Evolutionary conservation across 2,888 invertebrate genomes (phyloP).

Genomic region (Lasius fuliginosus): DNA sequence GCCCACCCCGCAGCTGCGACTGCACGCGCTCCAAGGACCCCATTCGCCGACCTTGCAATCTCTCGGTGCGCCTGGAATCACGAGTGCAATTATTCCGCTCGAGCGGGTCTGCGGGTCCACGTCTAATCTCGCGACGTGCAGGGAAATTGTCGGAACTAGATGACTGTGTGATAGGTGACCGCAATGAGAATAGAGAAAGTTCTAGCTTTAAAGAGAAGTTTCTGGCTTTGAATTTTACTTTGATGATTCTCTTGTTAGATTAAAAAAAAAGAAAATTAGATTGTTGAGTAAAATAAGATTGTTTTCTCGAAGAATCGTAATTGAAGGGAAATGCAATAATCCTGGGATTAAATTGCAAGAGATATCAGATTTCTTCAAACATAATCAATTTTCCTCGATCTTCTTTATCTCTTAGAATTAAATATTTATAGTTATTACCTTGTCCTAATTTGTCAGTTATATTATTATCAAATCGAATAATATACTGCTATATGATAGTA

Average conservation of each 20-base stretch:
- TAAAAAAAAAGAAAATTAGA: neutral
- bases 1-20: conserved; percentile 96
- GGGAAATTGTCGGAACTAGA: conserved; percentile 21
- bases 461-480: conserved; percentile 6
- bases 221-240: conserved; percentile 7
- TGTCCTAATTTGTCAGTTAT: neutral
- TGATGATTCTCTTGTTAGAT: neutral
- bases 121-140: conserved; percentile 45
- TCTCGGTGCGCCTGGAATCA: conserved; percentile 88
- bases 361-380: neutral
- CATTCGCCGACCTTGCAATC: conserved; percentile 95
- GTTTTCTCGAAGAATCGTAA: neutral
- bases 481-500: neutral
- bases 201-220: neutral
- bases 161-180: conserved; percentile 25
- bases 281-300: neutral
- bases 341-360: neutral
- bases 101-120: conserved; percentile 26
- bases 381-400: neutral
- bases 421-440: neutral
- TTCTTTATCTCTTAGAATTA: neutral
- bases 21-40: conserved; percentile 96
- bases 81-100: conserved; percentile 54
- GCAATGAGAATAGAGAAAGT: conserved; percentile 6
- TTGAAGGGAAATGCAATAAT: neutral